Evolutionary conservation across 1,140 invertebrate species (phyloP).

Genomic region (Linepithema humile): DNA sequence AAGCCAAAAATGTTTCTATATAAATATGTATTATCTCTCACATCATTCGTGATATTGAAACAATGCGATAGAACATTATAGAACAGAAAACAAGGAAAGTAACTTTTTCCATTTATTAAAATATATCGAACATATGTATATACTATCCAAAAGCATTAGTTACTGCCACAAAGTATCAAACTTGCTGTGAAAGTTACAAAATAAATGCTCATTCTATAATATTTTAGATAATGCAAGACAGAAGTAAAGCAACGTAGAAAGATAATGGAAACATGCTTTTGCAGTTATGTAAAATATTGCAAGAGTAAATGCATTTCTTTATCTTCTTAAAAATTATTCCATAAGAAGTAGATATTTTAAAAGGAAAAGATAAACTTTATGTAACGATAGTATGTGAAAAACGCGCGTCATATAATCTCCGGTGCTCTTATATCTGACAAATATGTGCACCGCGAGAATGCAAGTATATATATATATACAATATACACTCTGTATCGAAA

Average conservation of each 20-base stretch:
- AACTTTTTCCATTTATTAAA: not conserved
- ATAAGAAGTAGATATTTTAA: not conserved
- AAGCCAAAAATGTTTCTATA: not conserved
- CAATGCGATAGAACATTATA: not conserved
- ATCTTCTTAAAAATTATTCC: not conserved
- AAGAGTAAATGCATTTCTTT: not conserved
- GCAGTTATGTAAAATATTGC: slow-evolving; percentile 23
- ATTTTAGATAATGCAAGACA: not conserved
- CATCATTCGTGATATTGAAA: not conserved
- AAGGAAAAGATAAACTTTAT: slow-evolving; percentile 15
- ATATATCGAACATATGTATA: too few species aligned
- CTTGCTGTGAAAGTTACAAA: not conserved
- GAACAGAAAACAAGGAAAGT: not conserved
- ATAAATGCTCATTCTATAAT: not conserved
- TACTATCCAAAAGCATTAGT: slow-evolving; percentile 1
- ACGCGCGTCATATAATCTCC: not conserved
- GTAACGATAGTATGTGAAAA: not conserved
- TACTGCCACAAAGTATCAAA: not conserved
- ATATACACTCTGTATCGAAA: not conserved
- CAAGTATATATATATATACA: not conserved
- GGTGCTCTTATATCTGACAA: not conserved
- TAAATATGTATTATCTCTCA: slow-evolving; percentile 34
- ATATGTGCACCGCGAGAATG: too few species aligned
- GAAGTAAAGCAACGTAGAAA: not conserved
- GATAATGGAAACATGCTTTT: not conserved